Conservation (phyloP, 2,888 invertebrate species). For the Matsumyia berberina region DNA sequence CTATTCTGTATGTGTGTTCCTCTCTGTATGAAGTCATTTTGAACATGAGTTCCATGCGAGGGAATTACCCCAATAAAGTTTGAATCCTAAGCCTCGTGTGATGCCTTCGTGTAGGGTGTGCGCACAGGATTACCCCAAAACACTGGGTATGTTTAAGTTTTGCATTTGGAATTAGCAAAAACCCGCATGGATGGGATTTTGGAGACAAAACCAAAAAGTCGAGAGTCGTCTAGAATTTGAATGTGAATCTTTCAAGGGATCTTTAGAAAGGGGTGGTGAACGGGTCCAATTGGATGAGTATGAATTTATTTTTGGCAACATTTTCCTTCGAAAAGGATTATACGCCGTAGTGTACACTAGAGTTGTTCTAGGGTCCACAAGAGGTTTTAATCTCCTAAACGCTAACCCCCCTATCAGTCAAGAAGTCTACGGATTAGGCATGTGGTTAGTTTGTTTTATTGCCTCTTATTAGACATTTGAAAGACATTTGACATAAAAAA, state of each 20-base stretch:
- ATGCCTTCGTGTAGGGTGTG: conserved; percentile 63
- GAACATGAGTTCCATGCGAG: conserved; percentile 70
- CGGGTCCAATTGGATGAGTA: conserved; percentile 7
- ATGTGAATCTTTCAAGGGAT: conserved; percentile 59
- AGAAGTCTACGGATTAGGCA: conserved; percentile 64
- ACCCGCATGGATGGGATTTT: conserved; percentile 69
- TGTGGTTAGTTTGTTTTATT: conserved; percentile 45
- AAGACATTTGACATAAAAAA: conserved; percentile 17
- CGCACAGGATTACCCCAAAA: conserved; percentile 65
- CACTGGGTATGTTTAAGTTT: conserved; percentile 67
- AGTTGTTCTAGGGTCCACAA: conserved; percentile 29
- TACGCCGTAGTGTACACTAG: conserved; percentile 1
- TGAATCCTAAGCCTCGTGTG: conserved; percentile 75
- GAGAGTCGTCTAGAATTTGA: conserved; percentile 70
- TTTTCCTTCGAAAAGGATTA: conserved; percentile 70
- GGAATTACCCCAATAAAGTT: conserved; percentile 74
- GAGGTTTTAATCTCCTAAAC: conserved; percentile 50
- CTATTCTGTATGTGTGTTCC: conserved; percentile 2
- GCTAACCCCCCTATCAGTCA: conserved; percentile 70
- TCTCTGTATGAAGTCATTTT: conserved; percentile 50
- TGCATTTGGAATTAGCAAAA: conserved; percentile 76
- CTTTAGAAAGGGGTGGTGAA: conserved; percentile 7
- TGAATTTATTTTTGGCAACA: conserved; percentile 74
- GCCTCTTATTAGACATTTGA: conserved; percentile 4
- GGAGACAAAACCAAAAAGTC: conserved; percentile 64